Conservation (phyloP, 2,888 invertebrate species). For the Tromatobia lineatoria region DNA sequence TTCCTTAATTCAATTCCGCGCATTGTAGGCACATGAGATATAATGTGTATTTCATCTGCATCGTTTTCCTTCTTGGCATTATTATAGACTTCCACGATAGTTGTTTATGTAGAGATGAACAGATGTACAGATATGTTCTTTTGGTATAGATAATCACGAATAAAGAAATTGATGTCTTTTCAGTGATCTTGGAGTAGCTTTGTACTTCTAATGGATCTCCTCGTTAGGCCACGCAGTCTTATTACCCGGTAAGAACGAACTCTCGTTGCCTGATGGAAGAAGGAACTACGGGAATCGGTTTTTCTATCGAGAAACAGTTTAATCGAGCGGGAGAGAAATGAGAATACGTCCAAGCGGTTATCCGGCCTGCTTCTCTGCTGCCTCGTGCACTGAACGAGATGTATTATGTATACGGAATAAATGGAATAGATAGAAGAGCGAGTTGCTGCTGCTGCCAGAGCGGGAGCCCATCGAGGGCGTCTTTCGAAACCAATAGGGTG, state of each 20-base stretch:
- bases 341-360: constrained; percentile 78
- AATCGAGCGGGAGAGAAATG: constrained; percentile 81
- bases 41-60: neutral
- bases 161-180: neutral
- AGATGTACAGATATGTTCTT: neutral
- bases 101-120: no score
- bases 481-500: constrained; percentile 82
- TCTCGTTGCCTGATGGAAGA: constrained; percentile 30
- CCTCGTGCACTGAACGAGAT: constrained; percentile 74
- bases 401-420: constrained; percentile 83
- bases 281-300: constrained; percentile 55
- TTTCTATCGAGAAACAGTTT: constrained; percentile 71
- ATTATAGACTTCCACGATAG: neutral
- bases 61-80: neutral
- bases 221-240: constrained; percentile 54
- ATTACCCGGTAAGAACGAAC: constrained; percentile 35
- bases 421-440: constrained; percentile 74
- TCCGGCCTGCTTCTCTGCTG: constrained; percentile 71
- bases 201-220: constrained; percentile 47
- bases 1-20: no score
- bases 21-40: no score
- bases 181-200: neutral
- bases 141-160: neutral
- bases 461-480: constrained; percentile 75
- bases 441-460: constrained; percentile 65